These are phyloP conservation scores for Puntigrus tetrazona DNA, from an alignment of 2,113 vertebrate genomes.

Conservation along the genomic window DNA sequence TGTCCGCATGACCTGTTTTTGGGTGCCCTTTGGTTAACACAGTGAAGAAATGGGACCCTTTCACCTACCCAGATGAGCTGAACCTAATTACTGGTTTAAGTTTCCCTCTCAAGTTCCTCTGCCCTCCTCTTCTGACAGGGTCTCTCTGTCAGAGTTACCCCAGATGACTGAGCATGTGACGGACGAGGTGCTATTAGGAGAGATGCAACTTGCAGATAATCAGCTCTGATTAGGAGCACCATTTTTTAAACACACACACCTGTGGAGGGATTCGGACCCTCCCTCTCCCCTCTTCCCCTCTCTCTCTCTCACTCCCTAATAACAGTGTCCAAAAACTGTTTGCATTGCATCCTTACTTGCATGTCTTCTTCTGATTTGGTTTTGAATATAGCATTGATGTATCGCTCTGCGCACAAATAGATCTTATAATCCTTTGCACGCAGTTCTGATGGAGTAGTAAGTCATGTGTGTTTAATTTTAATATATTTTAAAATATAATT, in stretches of 20 bases:
- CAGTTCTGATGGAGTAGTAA: no score
- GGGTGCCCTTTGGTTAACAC: conserved; percentile 59
- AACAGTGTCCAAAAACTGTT: not conserved
- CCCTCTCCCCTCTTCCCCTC: not conserved
- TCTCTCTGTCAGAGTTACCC: conserved; percentile 52
- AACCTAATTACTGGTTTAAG: conserved; percentile 61
- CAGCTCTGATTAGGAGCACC: conserved; percentile 53
- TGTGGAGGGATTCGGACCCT: conserved; percentile 38
- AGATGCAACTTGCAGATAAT: conserved; percentile 60
- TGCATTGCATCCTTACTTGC: not conserved
- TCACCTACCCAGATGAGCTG: conserved; percentile 53
- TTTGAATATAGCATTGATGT: not conserved
- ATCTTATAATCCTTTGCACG: not conserved
- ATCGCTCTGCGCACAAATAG: not conserved
- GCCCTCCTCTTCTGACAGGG: conserved; percentile 31
- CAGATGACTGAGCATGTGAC: conserved; percentile 54
- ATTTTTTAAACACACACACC: conserved; percentile 49
- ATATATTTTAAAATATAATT: no score
- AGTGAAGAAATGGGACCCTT: conserved; percentile 51
- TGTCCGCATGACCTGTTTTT: not conserved
- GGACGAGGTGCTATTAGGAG: conserved; percentile 60
- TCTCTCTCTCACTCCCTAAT: not conserved
- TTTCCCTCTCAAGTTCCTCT: conserved; percentile 53
- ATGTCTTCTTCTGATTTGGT: not conserved
- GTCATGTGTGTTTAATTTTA: no score